Percentiles rank a stretch among this genome's conserved stretches.
These are phyloP conservation scores for Sphaerodactylus townsendi DNA, from an alignment of 2,113 vertebrate species.

Conservation along the genomic window DNA sequence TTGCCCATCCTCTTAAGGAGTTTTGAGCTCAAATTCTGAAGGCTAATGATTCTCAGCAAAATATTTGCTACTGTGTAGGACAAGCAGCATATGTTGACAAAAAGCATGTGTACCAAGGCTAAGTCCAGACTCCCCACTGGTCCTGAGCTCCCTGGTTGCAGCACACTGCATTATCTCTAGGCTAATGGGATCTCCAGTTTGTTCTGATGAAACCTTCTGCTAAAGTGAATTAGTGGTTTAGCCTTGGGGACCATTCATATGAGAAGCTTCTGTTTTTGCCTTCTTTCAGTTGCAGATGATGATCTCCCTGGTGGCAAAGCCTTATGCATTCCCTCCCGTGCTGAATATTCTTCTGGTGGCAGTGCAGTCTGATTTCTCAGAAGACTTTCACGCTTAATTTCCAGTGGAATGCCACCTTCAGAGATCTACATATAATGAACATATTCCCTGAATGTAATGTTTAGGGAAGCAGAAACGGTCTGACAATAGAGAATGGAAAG, in stretches of 20 bases:
- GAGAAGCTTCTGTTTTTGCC: slow-evolving; percentile 2
- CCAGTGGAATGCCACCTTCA: neutral
- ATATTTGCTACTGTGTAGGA: neutral
- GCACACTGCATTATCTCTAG: slow-evolving; percentile 4
- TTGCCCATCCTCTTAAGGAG: no score
- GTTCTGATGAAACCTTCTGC: slow-evolving; percentile 9
- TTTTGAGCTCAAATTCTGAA: neutral
- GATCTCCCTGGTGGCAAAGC: neutral
- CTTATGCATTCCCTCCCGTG: neutral
- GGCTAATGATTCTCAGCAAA: neutral
- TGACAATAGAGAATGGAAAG: neutral
- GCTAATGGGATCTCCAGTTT: slow-evolving; percentile 6
- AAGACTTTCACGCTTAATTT: neutral
- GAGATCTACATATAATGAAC: neutral
- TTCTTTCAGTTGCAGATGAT: neutral
- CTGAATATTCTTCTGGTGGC: neutral
- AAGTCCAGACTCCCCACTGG: neutral
- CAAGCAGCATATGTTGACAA: neutral
- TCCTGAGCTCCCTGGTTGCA: neutral
- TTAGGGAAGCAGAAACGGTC: neutral
- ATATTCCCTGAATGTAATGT: neutral
- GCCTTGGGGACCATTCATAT: slow-evolving; percentile 2
- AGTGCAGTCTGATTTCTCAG: neutral
- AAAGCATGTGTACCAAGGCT: neutral
- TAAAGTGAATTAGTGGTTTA: slow-evolving; percentile 5